Evolutionary conservation across 2,888 invertebrate species (phyloP).

Genomic region (Tetranychus piercei): DNA sequence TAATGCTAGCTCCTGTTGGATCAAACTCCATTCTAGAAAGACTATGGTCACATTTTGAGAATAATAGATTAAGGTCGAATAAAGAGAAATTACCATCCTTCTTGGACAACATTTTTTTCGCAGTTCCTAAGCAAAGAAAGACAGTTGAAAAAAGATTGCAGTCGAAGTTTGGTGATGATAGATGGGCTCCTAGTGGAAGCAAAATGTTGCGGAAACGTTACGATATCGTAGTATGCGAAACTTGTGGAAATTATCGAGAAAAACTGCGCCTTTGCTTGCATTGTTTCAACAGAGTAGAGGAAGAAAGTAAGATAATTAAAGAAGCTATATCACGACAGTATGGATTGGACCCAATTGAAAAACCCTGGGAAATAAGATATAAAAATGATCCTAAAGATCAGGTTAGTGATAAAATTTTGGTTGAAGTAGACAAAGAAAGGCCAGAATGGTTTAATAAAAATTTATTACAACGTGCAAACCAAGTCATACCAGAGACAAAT

Average conservation of each 20-base stretch:
- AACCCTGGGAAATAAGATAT: slow-evolving; percentile 68
- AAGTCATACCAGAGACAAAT: background rate
- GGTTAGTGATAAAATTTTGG: slow-evolving; percentile 46
- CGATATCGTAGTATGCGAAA: slow-evolving; percentile 53
- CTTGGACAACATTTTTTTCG: slow-evolving; percentile 53
- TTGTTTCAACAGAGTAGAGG: slow-evolving; percentile 61
- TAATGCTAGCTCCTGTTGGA: background rate
- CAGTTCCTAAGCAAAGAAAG: slow-evolving; percentile 58
- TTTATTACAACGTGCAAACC: slow-evolving; percentile 37
- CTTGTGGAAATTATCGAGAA: slow-evolving; percentile 69
- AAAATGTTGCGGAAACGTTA: slow-evolving; percentile 53
- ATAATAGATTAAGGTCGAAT: background rate
- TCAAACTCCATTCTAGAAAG: background rate
- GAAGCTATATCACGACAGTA: slow-evolving; percentile 48
- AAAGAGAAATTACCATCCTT: background rate
- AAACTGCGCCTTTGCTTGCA: slow-evolving; percentile 57
- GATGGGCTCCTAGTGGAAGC: slow-evolving; percentile 39
- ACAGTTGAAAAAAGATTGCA: slow-evolving; percentile 52
- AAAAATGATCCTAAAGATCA: slow-evolving; percentile 50
- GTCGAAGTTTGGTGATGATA: slow-evolving; percentile 50
- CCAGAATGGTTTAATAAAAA: slow-evolving; percentile 76
- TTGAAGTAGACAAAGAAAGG: slow-evolving; percentile 65
- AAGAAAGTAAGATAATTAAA: slow-evolving; percentile 63
- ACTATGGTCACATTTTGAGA: background rate
- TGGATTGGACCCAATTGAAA: slow-evolving; percentile 51